phyloP scores from a whole-genome alignment of 2,113 vertebrate genomes.

The Upupa epops region DNA sequence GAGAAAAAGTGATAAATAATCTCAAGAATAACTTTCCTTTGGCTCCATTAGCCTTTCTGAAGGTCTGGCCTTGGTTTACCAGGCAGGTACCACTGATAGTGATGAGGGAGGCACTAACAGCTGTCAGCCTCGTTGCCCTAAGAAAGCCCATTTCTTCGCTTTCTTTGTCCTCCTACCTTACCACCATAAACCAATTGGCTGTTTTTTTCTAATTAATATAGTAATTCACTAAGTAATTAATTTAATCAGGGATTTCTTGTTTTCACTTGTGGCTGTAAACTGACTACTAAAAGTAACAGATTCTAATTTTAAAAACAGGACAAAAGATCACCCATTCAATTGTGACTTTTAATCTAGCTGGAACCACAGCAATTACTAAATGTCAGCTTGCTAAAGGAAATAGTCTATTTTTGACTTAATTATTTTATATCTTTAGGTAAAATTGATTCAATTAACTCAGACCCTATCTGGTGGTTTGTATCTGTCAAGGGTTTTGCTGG shows the following conservation, averaged over 20 bases:
- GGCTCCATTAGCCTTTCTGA: not conserved
- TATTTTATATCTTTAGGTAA: not conserved
- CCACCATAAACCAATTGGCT: rapidly evolving
- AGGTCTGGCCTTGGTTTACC: not conserved
- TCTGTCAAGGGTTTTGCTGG: not conserved
- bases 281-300: not conserved
- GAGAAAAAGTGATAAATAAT: not conserved
- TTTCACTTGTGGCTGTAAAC: not conserved
- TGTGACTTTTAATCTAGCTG: not conserved
- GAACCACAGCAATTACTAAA: not conserved
- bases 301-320: not conserved
- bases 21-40: not conserved
- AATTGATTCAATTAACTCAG: not conserved
- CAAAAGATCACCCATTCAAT: not conserved
- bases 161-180: not conserved
- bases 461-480: not conserved
- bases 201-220: conserved; percentile 2
- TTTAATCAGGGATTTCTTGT: not conserved
- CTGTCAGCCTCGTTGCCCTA: not conserved
- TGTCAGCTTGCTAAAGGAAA: not conserved
- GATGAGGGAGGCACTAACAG: not conserved
- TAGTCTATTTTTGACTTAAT: not conserved
- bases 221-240: not conserved
- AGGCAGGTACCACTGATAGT: not conserved
- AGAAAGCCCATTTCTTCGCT: not conserved